Base-by-base conservation (phyloP, 2,888 invertebrate genomes). In the Balanococcus diminutus region DNA sequence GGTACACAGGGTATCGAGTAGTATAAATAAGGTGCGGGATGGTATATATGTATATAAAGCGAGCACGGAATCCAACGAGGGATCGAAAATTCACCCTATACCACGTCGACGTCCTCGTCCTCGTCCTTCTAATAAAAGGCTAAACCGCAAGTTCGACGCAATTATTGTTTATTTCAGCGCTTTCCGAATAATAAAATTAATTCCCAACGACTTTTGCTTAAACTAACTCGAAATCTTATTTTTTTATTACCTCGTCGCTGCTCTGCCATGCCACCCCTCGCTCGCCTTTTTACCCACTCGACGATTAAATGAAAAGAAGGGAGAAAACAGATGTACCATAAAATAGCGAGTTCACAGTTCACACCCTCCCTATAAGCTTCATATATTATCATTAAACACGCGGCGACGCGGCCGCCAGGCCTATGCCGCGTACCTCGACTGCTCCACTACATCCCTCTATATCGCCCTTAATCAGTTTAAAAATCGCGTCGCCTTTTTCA, bases 131-230 rank as follows among this genome's bases (percentile, higher is more conserved):
- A 46, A 84, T 84, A 39, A 39, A 72, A 39, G 51, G 28, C 72
- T 42, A 84, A 75, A 84, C 84, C 84, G 84, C 84, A 75, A 25
- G 67, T 84, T 84, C 79, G 84, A 46, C 84, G 72, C 84, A 72
- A 84, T 84, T 72, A 84, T 75, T 84, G 84, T 84, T 84, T 84
- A 84, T 84, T 84, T 84, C 84, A 46, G 39, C 84, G 84, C 75
- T 84, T 79, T 75, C 84, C 36, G 46, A 46, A 75, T 84, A 84
- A 84, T 84, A 84, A 84, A 84, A 84, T 84, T 75, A 84, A 84
- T 75, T 84, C 75, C 46, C 79, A 22, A n/a, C 2, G 84, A 84
- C 84, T 67, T 72, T 84, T 22, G 84, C 72, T 32, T 42, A 31
- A 36, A 42, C 72, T 14, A 84, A 72, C 84, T 84, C 72, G 39